Evolutionary conservation across 2,888 invertebrate species (phyloP).

Genomic region (Leucophenga montana): DNA sequence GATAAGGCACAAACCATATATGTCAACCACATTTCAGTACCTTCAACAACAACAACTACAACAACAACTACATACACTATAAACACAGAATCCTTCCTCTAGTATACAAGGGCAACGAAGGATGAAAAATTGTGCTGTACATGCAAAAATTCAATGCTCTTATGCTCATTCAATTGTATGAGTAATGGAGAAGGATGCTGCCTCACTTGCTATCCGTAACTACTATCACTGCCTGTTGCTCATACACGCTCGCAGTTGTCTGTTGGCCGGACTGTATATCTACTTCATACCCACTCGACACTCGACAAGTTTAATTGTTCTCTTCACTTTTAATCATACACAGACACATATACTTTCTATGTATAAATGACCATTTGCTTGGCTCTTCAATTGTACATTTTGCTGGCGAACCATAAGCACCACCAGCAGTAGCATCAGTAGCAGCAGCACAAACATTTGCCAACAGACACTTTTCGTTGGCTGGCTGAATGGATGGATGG

Average conservation of each 20-base stretch:
- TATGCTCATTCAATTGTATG: not conserved
- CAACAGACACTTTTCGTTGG: constrained; percentile 9
- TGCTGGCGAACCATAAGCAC: not conserved
- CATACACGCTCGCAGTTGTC: not conserved
- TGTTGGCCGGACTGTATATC: not conserved
- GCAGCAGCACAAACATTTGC: constrained; percentile 19
- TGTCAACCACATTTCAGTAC: constrained; percentile 21
- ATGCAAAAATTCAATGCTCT: constrained; percentile 1
- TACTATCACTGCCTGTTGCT: constrained; percentile 9
- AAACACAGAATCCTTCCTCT: not conserved
- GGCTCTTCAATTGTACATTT: constrained; percentile 1
- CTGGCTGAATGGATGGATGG: not conserved
- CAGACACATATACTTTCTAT: not conserved
- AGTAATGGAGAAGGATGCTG: not conserved
- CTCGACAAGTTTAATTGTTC: constrained; percentile 24
- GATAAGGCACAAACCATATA: constrained; percentile 38
- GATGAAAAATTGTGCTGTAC: not conserved
- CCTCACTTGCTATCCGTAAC: not conserved
- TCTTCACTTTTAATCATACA: not conserved
- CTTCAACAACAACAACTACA: not conserved
- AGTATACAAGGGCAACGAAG: not conserved
- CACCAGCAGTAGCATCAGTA: not conserved
- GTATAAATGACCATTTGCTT: not conserved
- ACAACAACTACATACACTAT: not conserved
- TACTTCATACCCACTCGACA: not conserved